phyloP scores from a whole-genome alignment of 2,888 invertebrate genomes.

The Pimpla rufipes region DNA sequence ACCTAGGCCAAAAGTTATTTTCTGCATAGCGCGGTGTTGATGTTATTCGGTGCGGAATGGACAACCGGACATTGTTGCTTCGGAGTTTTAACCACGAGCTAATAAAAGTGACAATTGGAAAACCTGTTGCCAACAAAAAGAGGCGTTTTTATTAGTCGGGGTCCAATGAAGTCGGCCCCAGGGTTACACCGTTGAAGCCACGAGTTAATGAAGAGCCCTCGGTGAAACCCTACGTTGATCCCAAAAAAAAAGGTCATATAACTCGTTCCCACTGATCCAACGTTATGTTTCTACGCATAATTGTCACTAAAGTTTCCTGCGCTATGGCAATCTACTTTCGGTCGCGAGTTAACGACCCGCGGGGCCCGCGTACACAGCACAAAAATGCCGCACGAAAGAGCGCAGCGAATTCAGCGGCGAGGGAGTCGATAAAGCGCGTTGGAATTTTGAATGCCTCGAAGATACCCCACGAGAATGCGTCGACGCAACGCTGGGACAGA shows the following conservation, averaged over 20 bases:
- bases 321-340: slow-evolving; percentile 56
- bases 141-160: neutral
- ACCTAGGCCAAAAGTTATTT: slow-evolving; percentile 73
- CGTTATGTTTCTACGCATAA: slow-evolving; percentile 40
- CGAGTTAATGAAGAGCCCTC: slow-evolving; percentile 37
- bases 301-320: slow-evolving; percentile 55
- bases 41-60: too few species aligned
- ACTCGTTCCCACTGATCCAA: slow-evolving; percentile 45
- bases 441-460: slow-evolving; percentile 77
- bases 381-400: neutral
- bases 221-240: neutral
- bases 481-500: slow-evolving; percentile 70
- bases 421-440: slow-evolving; percentile 65
- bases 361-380: slow-evolving; percentile 11
- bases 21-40: slow-evolving; percentile 43
- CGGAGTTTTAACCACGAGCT: neutral
- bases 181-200: too few species aligned
- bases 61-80: neutral
- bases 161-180: slow-evolving; percentile 73
- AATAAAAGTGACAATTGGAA: neutral
- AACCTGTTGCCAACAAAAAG: neutral
- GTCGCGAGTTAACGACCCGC: slow-evolving; percentile 54
- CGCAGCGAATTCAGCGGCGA: slow-evolving; percentile 28
- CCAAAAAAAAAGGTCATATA: slow-evolving; percentile 19
- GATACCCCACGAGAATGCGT: slow-evolving; percentile 40